A percentile compares a stretch with the other conserved stretches of the same genome.
Conservation (phyloP, 64 coral and sea anemone genomes). For the Hydrozoanthus tunicans region DNA sequence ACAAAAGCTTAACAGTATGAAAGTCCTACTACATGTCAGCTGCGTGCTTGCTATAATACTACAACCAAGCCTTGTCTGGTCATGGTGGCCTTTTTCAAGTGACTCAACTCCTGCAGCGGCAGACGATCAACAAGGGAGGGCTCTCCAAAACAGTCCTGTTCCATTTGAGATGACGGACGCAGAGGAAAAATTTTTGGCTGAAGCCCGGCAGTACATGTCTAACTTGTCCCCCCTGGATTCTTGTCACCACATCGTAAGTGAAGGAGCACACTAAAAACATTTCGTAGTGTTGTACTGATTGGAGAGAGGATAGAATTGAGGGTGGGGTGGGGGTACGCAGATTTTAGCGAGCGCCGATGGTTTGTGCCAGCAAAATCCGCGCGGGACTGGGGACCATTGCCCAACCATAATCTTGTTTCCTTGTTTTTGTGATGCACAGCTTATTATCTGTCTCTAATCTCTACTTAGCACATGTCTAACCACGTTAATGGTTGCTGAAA, state of each 20-base stretch:
- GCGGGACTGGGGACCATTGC: no score
- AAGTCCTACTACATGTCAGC: not conserved
- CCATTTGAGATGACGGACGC: constrained; percentile 97
- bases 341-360: no score
- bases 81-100: constrained; percentile 71
- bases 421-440: no score
- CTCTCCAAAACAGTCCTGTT: constrained; percentile 78
- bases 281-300: no score
- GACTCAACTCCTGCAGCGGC: not conserved
- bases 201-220: constrained; percentile 90
- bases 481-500: no score
- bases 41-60: not conserved
- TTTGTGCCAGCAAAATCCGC: no score
- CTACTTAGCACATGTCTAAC: no score
- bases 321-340: no score
- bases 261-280: no score
- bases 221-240: constrained; percentile 84
- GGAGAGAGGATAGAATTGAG: no score
- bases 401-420: no score
- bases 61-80: not conserved
- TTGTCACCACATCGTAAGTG: constrained; percentile 91
- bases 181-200: constrained; percentile 86
- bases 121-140: constrained; percentile 51
- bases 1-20: not conserved
- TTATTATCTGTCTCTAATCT: no score